A percentile compares a stretch with the other conserved stretches of the same genome.
Conservation (phyloP, 2,113 vertebrate species). For the Corythaixoides concolor region DNA sequence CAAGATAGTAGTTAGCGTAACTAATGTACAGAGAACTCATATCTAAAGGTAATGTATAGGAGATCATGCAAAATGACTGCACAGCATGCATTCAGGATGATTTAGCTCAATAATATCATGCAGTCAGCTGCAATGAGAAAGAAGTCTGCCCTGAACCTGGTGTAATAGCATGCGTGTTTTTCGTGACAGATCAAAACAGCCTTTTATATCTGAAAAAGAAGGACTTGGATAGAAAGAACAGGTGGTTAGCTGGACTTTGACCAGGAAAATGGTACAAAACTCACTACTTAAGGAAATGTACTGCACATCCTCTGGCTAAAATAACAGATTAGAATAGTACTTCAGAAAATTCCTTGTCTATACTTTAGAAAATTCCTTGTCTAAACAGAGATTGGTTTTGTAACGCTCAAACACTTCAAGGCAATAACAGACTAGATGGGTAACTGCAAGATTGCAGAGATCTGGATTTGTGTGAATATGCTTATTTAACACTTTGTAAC, state of each 20-base stretch:
- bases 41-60: neutral
- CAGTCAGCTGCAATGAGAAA: neutral
- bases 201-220: neutral
- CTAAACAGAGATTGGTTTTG: neutral
- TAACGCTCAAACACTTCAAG: neutral
- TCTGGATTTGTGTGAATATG: too few species aligned
- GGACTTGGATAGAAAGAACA: neutral
- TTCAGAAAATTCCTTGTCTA: neutral
- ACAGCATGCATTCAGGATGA: accelerated
- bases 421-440: neutral
- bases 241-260: neutral
- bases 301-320: neutral
- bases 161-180: neutral
- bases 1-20: neutral
- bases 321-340: neutral
- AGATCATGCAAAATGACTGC: neutral
- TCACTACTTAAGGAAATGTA: neutral
- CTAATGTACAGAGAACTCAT: neutral
- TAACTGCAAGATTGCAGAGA: neutral
- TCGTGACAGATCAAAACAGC: neutral
- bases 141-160: neutral
- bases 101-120: neutral
- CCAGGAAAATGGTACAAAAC: neutral
- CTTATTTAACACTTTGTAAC: neutral
- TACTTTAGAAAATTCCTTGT: neutral